Conservation (phyloP, 2,888 invertebrate species). For the Luperina nickerlii region DNA sequence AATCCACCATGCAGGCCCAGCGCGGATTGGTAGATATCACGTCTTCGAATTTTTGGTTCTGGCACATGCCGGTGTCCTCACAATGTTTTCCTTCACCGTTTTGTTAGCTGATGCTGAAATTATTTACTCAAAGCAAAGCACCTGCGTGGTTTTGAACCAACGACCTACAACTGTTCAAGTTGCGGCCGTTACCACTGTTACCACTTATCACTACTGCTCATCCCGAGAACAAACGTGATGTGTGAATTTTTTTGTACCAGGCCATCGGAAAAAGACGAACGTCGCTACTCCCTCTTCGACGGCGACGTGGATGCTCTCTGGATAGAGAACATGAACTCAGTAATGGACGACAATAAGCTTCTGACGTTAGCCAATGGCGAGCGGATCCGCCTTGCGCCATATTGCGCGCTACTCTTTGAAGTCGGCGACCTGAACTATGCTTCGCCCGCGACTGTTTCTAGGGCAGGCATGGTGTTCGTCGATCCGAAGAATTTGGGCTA, state of each 20-base stretch:
- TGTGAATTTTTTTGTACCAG: constrained; percentile 76
- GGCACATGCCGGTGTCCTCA: no score
- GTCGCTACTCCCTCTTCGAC: constrained; percentile 96
- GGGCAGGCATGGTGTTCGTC: constrained; percentile 98
- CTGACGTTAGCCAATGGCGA: constrained; percentile 97
- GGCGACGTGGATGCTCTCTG: constrained; percentile 98
- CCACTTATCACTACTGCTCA: background rate
- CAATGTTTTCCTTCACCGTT: no score
- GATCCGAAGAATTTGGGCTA: constrained; percentile 97
- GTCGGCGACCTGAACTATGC: constrained; percentile 97
- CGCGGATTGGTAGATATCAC: no score
- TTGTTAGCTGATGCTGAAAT: no score
- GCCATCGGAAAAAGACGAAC: constrained; percentile 93
- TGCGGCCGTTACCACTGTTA: background rate
- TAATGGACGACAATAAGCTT: constrained; percentile 98
- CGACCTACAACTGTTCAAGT: no score
- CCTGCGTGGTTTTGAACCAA: no score
- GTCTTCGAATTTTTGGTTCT: no score
- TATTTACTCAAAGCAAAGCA: no score
- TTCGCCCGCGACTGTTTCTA: constrained; percentile 97
- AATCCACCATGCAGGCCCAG: no score
- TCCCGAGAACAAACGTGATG: background rate
- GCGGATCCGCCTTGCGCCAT: constrained; percentile 94
- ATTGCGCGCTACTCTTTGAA: constrained; percentile 96
- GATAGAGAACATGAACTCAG: constrained; percentile 99